These are phyloP conservation scores for Monopis laevigella DNA, from an alignment of 2,888 invertebrate species.

Conservation along the genomic window DNA sequence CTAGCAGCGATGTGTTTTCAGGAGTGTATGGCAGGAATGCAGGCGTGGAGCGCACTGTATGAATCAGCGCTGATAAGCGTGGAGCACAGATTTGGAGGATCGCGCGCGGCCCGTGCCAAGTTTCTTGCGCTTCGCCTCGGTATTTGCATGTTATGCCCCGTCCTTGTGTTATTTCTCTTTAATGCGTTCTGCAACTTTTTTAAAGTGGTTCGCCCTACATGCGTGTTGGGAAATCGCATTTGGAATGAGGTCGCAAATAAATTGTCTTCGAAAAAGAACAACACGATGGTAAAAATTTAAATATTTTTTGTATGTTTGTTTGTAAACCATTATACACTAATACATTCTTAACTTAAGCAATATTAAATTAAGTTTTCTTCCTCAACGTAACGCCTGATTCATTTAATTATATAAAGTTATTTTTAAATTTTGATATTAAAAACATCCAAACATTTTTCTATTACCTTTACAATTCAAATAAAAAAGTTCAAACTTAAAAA, in stretches of 20 bases:
- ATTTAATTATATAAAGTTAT: too few species aligned
- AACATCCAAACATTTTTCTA: neutral
- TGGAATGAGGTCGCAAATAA: slow-evolving; percentile 2
- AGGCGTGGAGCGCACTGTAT: slow-evolving; percentile 22
- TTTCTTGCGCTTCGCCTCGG: slow-evolving; percentile 48
- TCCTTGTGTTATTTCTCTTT: slow-evolving; percentile 32
- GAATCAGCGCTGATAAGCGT: slow-evolving; percentile 60
- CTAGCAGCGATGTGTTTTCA: neutral
- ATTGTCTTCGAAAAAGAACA: neutral
- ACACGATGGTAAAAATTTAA: neutral
- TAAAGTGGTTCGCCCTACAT: slow-evolving; percentile 12
- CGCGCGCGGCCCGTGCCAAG: slow-evolving; percentile 47
- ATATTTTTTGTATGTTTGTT: neutral
- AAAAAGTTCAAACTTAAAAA: neutral
- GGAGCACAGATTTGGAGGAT: slow-evolving; percentile 54
- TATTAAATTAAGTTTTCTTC: too few species aligned
- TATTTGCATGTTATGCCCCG: slow-evolving; percentile 49
- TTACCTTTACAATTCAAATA: neutral
- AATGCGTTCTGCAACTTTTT: slow-evolving; percentile 19
- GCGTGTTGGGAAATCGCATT: slow-evolving; percentile 3
- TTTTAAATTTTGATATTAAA: too few species aligned
- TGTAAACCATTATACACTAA: too few species aligned
- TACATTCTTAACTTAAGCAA: too few species aligned
- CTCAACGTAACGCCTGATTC: too few species aligned
- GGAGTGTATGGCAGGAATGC: too few species aligned